Conservation (phyloP, 1,140 invertebrate genomes). For the Drosophila subpulchrella region DNA sequence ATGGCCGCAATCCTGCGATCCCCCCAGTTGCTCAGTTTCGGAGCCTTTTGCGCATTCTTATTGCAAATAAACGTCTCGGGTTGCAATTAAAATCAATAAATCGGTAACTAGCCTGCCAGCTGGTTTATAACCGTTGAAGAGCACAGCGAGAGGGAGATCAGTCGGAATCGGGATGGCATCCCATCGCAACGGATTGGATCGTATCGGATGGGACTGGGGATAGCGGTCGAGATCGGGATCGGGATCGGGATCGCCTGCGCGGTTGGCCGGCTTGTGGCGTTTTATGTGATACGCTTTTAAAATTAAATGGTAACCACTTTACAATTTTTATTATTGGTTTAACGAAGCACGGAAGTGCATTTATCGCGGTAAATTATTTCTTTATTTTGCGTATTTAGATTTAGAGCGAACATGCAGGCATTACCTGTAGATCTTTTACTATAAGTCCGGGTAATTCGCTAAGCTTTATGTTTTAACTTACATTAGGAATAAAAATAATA, state of each 20-base stretch:
- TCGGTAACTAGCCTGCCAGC: constrained; percentile 80
- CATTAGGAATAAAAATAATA: not conserved
- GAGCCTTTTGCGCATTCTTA: constrained; percentile 72
- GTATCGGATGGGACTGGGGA: not conserved
- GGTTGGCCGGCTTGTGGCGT: constrained; percentile 9
- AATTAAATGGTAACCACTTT: constrained; percentile 67
- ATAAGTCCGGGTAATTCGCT: not conserved
- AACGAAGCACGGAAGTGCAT: constrained; percentile 32
- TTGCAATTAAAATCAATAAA: constrained; percentile 83
- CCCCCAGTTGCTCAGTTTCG: constrained; percentile 28
- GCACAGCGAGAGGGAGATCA: constrained; percentile 39
- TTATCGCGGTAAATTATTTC: constrained; percentile 9
- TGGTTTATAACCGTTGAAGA: constrained; percentile 73
- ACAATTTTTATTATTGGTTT: constrained; percentile 56
- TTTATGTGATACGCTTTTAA: constrained; percentile 49
- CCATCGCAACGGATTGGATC: not conserved
- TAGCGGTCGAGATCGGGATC: not conserved
- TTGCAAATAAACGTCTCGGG: constrained; percentile 76
- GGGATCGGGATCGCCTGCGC: not conserved
- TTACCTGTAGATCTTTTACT: not conserved
- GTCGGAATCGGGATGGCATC: constrained; percentile 11
- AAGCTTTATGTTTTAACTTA: not conserved
- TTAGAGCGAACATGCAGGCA: not conserved
- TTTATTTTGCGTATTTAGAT: not conserved
- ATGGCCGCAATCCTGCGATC: constrained; percentile 21